These are phyloP conservation scores for Grapholita molesta DNA, from an alignment of 1,140 invertebrate genomes.

Conservation along the genomic window DNA sequence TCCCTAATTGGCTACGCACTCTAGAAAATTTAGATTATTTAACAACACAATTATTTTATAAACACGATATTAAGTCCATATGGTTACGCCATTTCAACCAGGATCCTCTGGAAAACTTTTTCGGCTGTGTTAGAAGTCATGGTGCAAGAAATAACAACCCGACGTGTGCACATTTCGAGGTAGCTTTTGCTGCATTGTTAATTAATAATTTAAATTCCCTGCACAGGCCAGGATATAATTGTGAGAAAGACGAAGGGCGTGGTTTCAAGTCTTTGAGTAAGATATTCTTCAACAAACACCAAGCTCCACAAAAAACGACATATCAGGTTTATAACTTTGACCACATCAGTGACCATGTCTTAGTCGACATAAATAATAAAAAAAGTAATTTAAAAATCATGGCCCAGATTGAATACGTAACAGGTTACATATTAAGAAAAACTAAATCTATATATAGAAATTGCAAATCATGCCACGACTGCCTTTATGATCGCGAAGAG, in stretches of 20 bases:
- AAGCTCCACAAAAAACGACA: neutral
- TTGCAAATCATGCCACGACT: neutral
- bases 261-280: neutral
- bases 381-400: neutral
- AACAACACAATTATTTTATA: too few relatives aligned
- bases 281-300: neutral
- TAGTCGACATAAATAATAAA: neutral
- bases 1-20: too few relatives aligned
- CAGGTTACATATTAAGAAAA: neutral
- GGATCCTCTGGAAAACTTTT: constrained; percentile 30
- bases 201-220: constrained; percentile 25
- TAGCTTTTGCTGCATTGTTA: constrained; percentile 22
- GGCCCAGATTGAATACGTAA: neutral
- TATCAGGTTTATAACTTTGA: too few relatives aligned
- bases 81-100: constrained; percentile 26
- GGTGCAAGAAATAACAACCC: constrained; percentile 23
- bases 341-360: neutral
- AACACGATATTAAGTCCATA: too few relatives aligned
- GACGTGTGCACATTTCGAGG: constrained; percentile 25
- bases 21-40: too few relatives aligned
- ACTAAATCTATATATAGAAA: neutral
- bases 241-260: constrained; percentile 9
- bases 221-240: constrained; percentile 20
- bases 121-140: constrained; percentile 29
- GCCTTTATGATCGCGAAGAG: neutral